These are phyloP conservation scores for Synodontis membranacea DNA, from an alignment of 2,113 vertebrate species.

Conservation along the genomic window DNA sequence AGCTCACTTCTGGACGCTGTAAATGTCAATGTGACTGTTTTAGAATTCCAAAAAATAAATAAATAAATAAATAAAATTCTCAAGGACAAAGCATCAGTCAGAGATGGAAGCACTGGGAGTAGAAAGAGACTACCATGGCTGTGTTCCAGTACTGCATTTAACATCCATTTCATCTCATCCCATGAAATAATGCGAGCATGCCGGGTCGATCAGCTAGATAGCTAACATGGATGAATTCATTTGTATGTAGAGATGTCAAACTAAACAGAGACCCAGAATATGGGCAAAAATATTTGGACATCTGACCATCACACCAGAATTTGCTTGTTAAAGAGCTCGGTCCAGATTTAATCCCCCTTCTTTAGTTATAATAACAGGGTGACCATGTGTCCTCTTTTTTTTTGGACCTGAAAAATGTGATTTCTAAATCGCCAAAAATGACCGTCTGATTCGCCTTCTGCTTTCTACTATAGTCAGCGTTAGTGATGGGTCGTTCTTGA, in stretches of 20 bases:
- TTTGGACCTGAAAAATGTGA: no score
- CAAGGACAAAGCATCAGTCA: not conserved
- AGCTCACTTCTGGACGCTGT: not conserved
- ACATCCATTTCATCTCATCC: not conserved
- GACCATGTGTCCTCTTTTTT: no score
- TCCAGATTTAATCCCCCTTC: not conserved
- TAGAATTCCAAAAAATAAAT: not conserved
- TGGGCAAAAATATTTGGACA: not conserved
- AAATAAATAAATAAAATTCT: not conserved
- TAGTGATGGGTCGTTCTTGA: no score
- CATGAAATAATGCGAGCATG: not conserved
- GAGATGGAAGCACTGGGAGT: not conserved
- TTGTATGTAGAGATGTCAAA: not conserved
- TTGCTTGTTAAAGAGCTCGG: not conserved
- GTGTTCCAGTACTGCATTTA: constrained; percentile 1
- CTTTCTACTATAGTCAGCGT: no score
- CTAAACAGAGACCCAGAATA: not conserved
- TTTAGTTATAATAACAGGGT: no score
- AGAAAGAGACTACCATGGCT: not conserved
- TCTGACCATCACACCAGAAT: not conserved
- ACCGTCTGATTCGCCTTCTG: no score
- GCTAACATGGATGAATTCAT: not conserved
- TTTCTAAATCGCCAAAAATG: no score
- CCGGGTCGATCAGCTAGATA: not conserved
- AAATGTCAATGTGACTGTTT: no score